Base-by-base conservation (phyloP, 2,113 vertebrate genomes). In the Mus spicilegus region DNA sequence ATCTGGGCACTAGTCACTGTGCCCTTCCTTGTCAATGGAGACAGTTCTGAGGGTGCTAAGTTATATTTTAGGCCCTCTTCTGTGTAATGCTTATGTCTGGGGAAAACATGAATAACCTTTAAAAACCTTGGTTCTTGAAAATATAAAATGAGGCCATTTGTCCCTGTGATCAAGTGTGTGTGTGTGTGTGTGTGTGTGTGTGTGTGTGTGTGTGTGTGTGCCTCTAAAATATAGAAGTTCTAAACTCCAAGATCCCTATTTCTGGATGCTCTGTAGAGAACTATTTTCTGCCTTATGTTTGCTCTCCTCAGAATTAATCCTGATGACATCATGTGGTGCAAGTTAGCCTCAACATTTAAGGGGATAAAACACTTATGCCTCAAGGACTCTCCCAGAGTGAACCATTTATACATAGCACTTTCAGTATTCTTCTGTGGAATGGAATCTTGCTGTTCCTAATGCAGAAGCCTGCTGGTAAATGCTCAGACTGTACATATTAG, bases 391-490 rank as follows among this genome's bases (percentile, higher is more conserved):
- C 98, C 87, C 95, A 98, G 98, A 98, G 97, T 94, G 95, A 98
- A 98, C 97, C 98, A 98, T 98, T 98, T 98, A 85, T 97, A 96
- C 95, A 82, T 30, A 77, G 81, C 93, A 97, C 98, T 98, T 97
- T 98, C 97, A 89, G 96, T 97, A 97, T 98, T 98, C 98, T 98
- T 98, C 97, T 1, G 3, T 96, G 97, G 98, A 98, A 98, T 97
- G 98, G 99, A 98, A 98, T 98, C 98, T 98, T 98, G 98, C 98
- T 99, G 98, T 98, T 99, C 91, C 97, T 98, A 98, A 99, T 98
- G 98, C 97, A 98, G 98, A 97, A 98, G 87, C 98, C 98, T 98
- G 99, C 98, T 99, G 99, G 93, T 98, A 98, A 99, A 98, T 98
- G 98, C 98, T 98, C 97, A 95, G 96, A 98, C 98, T 98, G 97